phyloP scores from a whole-genome alignment of 1,140 invertebrate species.

The Ditylenchus dipsaci region DNA sequence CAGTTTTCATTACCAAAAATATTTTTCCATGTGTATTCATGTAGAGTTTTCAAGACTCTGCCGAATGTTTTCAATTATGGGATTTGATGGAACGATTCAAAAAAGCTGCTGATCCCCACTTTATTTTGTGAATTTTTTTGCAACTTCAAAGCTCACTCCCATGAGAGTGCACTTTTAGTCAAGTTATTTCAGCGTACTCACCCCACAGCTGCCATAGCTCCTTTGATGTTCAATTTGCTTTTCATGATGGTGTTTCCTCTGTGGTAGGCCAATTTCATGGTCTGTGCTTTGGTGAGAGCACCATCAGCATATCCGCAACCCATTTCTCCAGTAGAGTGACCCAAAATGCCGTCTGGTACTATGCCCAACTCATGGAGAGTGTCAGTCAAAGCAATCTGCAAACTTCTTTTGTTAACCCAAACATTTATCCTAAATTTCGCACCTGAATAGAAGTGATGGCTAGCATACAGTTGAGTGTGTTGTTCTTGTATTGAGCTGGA shows the following conservation, averaged over 20 bases:
- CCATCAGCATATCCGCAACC: conserved; percentile 95
- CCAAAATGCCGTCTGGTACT: conserved; percentile 83
- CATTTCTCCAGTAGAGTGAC: conserved; percentile 88
- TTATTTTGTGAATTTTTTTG: too few relatives aligned
- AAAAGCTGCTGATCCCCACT: too few relatives aligned
- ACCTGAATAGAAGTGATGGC: conserved; percentile 88
- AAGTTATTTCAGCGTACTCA: too few relatives aligned
- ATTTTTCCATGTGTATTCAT: too few relatives aligned
- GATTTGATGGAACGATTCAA: too few relatives aligned
- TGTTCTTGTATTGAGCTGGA: conserved; percentile 70
- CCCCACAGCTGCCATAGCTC: conserved; percentile 63
- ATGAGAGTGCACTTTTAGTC: too few relatives aligned
- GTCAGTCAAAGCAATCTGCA: conserved; percentile 81
- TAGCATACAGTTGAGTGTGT: conserved; percentile 81
- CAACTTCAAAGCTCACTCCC: too few relatives aligned
- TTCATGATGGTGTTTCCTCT: conserved; percentile 80
- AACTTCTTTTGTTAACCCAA: not conserved
- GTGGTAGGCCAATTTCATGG: conserved; percentile 83
- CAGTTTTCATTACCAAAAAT: too few relatives aligned
- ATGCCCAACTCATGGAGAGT: conserved; percentile 73
- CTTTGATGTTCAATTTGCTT: conserved; percentile 65
- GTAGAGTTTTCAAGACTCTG: too few relatives aligned
- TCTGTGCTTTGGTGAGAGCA: conserved; percentile 83
- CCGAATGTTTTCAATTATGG: too few relatives aligned
- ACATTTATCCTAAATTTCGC: conserved; percentile 13